A percentile compares a stretch with the other conserved stretches of the same genome.
These are phyloP conservation scores for Polymixis flavicincta DNA, from an alignment of 2,888 invertebrate genomes.

Conservation along the genomic window DNA sequence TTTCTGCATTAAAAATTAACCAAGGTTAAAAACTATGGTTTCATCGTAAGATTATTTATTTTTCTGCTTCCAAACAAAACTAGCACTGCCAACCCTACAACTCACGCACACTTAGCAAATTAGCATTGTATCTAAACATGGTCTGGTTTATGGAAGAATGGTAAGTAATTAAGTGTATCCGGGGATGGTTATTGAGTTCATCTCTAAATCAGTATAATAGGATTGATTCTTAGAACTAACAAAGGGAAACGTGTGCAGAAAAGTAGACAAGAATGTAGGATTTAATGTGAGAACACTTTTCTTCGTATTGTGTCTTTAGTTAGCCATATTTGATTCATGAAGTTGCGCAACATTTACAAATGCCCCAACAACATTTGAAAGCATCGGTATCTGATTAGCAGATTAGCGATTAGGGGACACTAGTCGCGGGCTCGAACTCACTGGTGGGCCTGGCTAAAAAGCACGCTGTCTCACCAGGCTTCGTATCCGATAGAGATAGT, in stretches of 20 bases:
- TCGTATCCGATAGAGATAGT: no score
- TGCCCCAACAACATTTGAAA: background rate
- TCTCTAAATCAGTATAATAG: conserved; percentile 28
- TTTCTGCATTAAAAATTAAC: no score
- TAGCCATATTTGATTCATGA: background rate
- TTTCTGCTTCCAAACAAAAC: background rate
- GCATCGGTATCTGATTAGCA: no score
- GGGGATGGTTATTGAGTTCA: conserved; percentile 28
- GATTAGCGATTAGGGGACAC: no score
- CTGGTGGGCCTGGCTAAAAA: no score
- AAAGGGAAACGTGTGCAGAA: background rate
- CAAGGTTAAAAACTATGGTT: background rate
- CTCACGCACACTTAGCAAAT: conserved; percentile 43
- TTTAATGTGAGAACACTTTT: background rate
- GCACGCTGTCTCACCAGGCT: no score
- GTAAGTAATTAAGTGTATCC: conserved; percentile 45
- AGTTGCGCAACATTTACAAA: background rate
- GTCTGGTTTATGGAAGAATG: conserved; percentile 27
- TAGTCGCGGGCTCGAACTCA: no score
- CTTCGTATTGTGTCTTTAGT: background rate
- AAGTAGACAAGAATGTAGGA: background rate
- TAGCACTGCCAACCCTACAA: conserved; percentile 31
- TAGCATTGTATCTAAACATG: conserved; percentile 41
- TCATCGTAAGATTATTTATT: background rate
- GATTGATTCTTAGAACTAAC: conserved; percentile 13